Evolutionary conservation across 1,140 invertebrate genomes (phyloP).

Genomic region (Drosophila mojavensis): DNA sequence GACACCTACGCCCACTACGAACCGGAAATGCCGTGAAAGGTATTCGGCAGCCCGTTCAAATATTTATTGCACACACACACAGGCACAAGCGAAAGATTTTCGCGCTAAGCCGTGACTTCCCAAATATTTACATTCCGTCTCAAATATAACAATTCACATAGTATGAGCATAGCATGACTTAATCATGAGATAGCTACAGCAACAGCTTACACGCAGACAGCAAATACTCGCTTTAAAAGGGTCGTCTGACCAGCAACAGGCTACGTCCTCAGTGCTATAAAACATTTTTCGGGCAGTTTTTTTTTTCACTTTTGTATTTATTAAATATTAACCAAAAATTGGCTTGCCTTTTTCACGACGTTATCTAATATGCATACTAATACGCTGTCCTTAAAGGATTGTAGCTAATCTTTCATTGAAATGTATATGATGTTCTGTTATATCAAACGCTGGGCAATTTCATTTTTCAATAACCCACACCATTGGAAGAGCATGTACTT

Average conservation of each 20-base stretch:
- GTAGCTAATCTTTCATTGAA: conserved; percentile 26
- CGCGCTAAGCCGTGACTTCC: conserved; percentile 47
- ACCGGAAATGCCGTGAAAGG: conserved; percentile 29
- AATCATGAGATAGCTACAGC: conserved; percentile 54
- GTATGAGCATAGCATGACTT: conserved; percentile 49
- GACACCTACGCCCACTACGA: conserved; percentile 22
- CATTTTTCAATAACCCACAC: not conserved
- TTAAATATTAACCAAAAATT: conserved; percentile 64
- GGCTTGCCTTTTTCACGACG: conserved; percentile 25
- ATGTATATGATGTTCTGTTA: not conserved
- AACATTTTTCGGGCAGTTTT: not conserved
- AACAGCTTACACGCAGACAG: not conserved
- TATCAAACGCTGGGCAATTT: not conserved
- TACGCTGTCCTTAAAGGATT: conserved; percentile 46
- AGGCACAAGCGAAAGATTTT: conserved; percentile 21
- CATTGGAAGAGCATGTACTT: not conserved
- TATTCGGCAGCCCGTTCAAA: conserved; percentile 45
- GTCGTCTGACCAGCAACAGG: conserved; percentile 24
- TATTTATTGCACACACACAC: conserved; percentile 54
- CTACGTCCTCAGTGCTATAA: conserved; percentile 11
- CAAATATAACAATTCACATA: conserved; percentile 16
- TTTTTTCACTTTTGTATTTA: conserved; percentile 31
- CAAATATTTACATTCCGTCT: conserved; percentile 46
- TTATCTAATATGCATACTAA: conserved; percentile 41
- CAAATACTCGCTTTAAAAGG: conserved; percentile 17